Evolutionary conservation across 2,113 vertebrate genomes (phyloP).

Genomic region (Oxyura jamaicensis): DNA sequence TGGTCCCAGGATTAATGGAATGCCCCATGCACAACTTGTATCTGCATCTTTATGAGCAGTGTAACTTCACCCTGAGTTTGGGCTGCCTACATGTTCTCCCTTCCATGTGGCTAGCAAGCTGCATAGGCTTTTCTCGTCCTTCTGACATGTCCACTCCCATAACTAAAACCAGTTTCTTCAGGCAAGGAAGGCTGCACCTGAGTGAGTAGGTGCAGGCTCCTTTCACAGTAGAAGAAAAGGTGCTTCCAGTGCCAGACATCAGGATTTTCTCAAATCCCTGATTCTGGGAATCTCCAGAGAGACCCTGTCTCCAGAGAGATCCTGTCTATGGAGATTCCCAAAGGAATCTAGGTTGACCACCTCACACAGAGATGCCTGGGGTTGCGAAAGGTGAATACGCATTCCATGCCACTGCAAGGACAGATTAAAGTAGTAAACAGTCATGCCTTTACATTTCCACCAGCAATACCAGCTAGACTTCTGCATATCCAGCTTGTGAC

Average conservation of each 20-base stretch:
- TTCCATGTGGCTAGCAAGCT: neutral
- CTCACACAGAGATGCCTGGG: neutral
- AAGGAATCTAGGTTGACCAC: neutral
- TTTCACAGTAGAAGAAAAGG: neutral
- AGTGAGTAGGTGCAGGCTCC: neutral
- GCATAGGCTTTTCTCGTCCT: neutral
- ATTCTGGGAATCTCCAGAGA: no score
- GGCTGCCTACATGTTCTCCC: neutral
- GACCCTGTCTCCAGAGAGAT: neutral
- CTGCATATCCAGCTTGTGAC: neutral
- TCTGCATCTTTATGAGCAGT: neutral
- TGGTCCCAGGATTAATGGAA: neutral
- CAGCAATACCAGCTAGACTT: neutral
- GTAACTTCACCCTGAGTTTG: neutral
- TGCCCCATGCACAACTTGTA: neutral
- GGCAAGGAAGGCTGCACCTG: neutral
- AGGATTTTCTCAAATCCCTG: neutral
- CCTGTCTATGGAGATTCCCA: neutral
- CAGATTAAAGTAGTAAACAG: neutral
- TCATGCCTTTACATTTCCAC: fast-evolving
- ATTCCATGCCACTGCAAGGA: neutral
- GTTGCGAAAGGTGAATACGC: neutral
- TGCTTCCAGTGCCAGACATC: neutral
- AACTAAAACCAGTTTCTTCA: neutral
- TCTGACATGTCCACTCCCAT: neutral